phyloP scores from a whole-genome alignment of 2,797 vertebrate genomes.

The Sebastiscus albofasciatus region DNA sequence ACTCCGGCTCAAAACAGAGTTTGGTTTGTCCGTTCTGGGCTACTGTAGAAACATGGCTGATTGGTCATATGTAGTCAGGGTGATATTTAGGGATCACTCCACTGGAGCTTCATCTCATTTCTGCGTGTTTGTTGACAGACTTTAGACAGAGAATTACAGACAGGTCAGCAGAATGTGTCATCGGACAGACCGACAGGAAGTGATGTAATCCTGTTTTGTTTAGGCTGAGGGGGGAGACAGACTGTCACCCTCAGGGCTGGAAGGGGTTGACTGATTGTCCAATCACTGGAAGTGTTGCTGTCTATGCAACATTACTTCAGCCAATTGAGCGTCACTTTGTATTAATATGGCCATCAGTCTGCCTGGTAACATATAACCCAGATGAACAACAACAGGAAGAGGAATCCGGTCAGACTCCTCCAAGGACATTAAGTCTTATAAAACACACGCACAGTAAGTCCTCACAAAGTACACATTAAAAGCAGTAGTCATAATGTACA shows the following conservation, averaged over 20 bases:
- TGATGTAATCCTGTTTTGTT: slow-evolving; percentile 51
- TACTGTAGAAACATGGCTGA: neutral
- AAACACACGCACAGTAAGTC: neutral
- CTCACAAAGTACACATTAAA: neutral
- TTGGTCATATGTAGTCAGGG: neutral
- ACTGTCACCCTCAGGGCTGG: slow-evolving; percentile 54
- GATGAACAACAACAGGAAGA: slow-evolving; percentile 38
- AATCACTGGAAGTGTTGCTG: slow-evolving; percentile 64
- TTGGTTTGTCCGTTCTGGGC: neutral
- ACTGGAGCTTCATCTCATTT: neutral
- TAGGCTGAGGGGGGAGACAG: slow-evolving; percentile 1
- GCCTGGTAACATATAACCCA: slow-evolving; percentile 58
- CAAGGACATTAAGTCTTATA: slow-evolving; percentile 33
- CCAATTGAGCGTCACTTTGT: slow-evolving; percentile 76
- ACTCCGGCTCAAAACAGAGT: no score
- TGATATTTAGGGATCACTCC: neutral
- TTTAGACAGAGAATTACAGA: no score
- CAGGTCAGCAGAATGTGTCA: neutral
- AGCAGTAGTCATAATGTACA: neutral
- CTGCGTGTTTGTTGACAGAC: no score
- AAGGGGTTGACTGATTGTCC: slow-evolving; percentile 73
- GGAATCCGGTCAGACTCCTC: slow-evolving; percentile 6
- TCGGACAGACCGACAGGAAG: slow-evolving; percentile 14
- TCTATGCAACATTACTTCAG: slow-evolving; percentile 77
- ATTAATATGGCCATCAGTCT: slow-evolving; percentile 77